These are phyloP conservation scores for Dromiciops gliroides DNA, from an alignment of 2,113 vertebrate genomes.

Conservation along the genomic window DNA sequence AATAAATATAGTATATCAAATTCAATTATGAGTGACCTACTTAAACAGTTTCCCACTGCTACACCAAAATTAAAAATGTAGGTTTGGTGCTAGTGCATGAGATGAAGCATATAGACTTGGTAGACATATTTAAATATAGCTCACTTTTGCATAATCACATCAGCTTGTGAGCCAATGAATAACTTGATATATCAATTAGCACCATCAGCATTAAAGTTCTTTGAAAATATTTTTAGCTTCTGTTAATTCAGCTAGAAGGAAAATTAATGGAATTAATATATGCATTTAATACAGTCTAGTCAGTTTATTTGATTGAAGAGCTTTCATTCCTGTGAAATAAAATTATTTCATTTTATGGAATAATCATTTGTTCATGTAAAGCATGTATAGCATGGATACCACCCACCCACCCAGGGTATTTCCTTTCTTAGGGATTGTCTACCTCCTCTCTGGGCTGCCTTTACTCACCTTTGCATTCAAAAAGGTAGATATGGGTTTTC, in stretches of 20 bases:
- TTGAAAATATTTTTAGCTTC: constrained; percentile 57
- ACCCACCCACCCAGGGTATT: too few relatives aligned
- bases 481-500: not conserved
- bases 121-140: constrained; percentile 62
- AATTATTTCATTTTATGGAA: not conserved
- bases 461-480: not conserved
- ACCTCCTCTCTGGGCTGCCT: not conserved
- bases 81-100: constrained; percentile 50
- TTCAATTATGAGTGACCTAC: constrained; percentile 63
- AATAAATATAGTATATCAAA: constrained; percentile 63
- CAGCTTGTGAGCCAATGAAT: constrained; percentile 49
- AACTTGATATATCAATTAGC: constrained; percentile 59
- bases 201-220: constrained; percentile 42
- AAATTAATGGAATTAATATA: constrained; percentile 47
- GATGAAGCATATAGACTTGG: constrained; percentile 11
- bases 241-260: constrained; percentile 49
- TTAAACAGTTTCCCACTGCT: constrained; percentile 64
- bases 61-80: constrained; percentile 59
- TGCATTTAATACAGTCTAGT: constrained; percentile 12
- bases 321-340: not conserved
- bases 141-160: constrained; percentile 53
- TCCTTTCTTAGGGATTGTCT: not conserved
- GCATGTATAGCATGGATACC: not conserved
- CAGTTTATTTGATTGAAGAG: not conserved
- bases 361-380: not conserved